Evolutionary conservation across 2,113 vertebrate genomes (phyloP).

Genomic region (Sarotherodon lohbergeri): DNA sequence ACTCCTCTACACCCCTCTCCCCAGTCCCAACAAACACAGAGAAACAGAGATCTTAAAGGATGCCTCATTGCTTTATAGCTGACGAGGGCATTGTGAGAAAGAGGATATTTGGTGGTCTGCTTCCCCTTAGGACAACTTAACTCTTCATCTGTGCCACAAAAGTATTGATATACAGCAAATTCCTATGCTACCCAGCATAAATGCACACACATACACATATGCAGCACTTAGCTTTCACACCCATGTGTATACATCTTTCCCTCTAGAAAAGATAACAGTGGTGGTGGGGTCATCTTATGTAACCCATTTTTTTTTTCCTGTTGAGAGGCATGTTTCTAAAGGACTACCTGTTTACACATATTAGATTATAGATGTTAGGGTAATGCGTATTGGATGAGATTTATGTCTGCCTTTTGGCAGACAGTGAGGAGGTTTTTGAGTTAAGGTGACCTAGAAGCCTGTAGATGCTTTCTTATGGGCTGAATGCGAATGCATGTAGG

Average conservation of each 20-base stretch:
- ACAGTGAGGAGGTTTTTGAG: background rate
- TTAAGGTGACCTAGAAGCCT: background rate
- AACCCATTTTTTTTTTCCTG: slow-evolving; percentile 37
- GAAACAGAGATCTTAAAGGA: slow-evolving; percentile 11
- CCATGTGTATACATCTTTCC: background rate
- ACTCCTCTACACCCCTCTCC: background rate
- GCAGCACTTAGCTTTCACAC: background rate
- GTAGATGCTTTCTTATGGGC: background rate
- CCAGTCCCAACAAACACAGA: slow-evolving; percentile 3
- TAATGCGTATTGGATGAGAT: slow-evolving; percentile 12
- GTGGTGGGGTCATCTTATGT: background rate
- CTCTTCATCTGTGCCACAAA: slow-evolving; percentile 16
- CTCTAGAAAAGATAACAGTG: background rate
- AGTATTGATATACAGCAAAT: slow-evolving; percentile 4
- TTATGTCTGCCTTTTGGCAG: background rate
- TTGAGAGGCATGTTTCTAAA: slow-evolving; percentile 23
- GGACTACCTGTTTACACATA: slow-evolving; percentile 12
- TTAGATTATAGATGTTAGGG: slow-evolving; percentile 42
- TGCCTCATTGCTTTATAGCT: slow-evolving; percentile 10
- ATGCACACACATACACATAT: background rate
- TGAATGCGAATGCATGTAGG: background rate
- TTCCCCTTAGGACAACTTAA: slow-evolving; percentile 24
- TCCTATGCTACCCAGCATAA: background rate
- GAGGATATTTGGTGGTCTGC: slow-evolving; percentile 4
- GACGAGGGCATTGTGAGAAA: background rate